Percentiles rank a stretch among this genome's conserved stretches.
phyloP scores from a whole-genome alignment of 2,113 vertebrate species.

The Ivindomyrus marchei region DNA sequence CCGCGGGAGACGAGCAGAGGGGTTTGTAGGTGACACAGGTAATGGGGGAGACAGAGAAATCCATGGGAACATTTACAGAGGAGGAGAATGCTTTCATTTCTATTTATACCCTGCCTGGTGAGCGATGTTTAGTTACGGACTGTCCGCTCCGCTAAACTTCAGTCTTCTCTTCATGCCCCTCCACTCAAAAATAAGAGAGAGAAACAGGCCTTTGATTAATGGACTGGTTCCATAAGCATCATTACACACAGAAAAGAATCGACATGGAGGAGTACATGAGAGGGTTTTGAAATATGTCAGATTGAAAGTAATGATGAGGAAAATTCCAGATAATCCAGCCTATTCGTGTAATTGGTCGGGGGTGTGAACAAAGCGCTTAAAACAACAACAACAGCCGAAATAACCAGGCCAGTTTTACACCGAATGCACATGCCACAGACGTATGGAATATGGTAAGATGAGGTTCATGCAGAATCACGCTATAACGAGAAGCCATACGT shows the following conservation, averaged over 20 bases:
- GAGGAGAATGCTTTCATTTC: conserved; percentile 58
- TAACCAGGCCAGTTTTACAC: background rate
- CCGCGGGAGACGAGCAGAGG: conserved; percentile 29
- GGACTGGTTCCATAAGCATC: conserved; percentile 34
- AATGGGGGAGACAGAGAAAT: conserved; percentile 42
- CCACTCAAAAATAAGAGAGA: conserved; percentile 36
- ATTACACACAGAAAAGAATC: conserved; percentile 21
- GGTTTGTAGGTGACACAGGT: conserved; percentile 33
- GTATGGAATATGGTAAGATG: background rate
- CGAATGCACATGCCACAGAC: background rate
- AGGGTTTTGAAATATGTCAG: background rate
- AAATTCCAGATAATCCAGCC: conserved; percentile 11
- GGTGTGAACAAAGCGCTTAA: no score
- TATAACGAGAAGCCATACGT: background rate
- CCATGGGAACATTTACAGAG: conserved; percentile 55
- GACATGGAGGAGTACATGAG: conserved; percentile 16
- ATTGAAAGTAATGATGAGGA: conserved; percentile 14
- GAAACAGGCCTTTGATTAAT: conserved; percentile 34
- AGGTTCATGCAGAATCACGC: background rate
- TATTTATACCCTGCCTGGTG: conserved; percentile 61
- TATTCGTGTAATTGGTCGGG: background rate
- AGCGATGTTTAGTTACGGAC: conserved; percentile 55
- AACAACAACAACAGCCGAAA: background rate
- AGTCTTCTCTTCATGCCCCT: conserved; percentile 33
- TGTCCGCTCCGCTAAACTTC: conserved; percentile 58